phyloP scores from a whole-genome alignment of 2,888 invertebrate genomes.

The Frankliniella fusca region DNA sequence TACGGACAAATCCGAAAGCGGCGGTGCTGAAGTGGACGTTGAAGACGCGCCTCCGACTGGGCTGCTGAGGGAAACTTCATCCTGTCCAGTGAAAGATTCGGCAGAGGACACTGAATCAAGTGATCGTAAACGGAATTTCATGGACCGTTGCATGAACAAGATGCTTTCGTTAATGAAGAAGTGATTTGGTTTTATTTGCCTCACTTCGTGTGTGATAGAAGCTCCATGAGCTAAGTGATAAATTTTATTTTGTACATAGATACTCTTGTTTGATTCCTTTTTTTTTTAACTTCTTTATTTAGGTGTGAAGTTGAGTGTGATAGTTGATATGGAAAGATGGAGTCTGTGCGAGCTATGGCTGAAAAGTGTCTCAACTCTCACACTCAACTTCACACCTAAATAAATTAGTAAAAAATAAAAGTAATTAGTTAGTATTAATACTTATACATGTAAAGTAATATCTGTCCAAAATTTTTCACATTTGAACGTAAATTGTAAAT shows the following conservation, averaged over 20 bases:
- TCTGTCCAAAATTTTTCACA: neutral
- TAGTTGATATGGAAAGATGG: neutral
- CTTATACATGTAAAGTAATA: neutral
- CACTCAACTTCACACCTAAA: too few species aligned
- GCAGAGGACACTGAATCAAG: slow-evolving; percentile 30
- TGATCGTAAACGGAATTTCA: slow-evolving; percentile 66
- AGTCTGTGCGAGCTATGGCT: neutral
- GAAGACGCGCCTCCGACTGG: neutral
- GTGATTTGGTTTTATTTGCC: neutral
- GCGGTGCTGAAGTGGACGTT: neutral
- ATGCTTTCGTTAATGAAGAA: slow-evolving; percentile 65
- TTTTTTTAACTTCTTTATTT: neutral
- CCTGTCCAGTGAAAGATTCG: neutral
- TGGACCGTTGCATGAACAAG: slow-evolving; percentile 80
- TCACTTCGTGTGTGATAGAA: neutral
- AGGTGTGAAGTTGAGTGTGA: neutral
- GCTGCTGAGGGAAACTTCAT: neutral
- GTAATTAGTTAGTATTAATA: neutral
- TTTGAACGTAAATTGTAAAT: neutral
- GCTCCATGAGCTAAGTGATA: neutral
- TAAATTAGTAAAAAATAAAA: too few species aligned
- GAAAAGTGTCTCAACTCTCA: neutral
- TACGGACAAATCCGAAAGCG: neutral
- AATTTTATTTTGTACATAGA: neutral
- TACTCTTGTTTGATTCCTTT: neutral